Base-by-base conservation (phyloP, 2,888 invertebrate genomes). In the Hypolimnas misippus region DNA sequence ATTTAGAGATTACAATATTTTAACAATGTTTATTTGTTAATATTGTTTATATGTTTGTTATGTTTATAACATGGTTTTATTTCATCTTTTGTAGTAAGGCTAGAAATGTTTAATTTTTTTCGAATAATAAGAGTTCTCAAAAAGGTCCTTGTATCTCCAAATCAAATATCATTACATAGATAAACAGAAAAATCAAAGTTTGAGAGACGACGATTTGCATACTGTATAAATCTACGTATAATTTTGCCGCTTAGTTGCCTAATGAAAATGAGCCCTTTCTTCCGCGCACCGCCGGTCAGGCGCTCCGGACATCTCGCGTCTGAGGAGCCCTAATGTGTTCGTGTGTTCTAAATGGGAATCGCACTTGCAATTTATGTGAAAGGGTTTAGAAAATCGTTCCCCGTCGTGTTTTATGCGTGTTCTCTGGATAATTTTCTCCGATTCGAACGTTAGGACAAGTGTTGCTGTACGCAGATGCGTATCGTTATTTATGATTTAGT, bases 251-350 rank as follows among this genome's bases (percentile, higher is more conserved):
- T 79, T 80, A 82, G 82, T 81, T 81, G 83, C 84, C 83, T 90
- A 91, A 91, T 91, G 90, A 90, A 91, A 90, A 88, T 87, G 89
- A 89, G 87, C 91, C 89, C 88, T 89, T 89, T 90, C 89, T 89
- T 89, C 85, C 74, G 75, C 46, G 73, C 74, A 71, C 73, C 73
- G 64, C 75, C 78, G 87, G 87, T 86, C 87, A n/a, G n/a, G n/a
- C 86, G 80, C 78, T 75, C 74, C 73, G 72, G 74, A 68, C 76
- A 70, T 65, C 72, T 70, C 78, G 74, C 78, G 81, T 76, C 73
- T 70, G 79, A 80, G 83, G 80, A 81, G 75, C 86, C 84, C 80
- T 84, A 83, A 85, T 82, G 78, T 82, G 78, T 73, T 82, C 79
- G 83, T 82, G 82, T 81, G 87, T 82, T 86, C 79, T 82, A 86